phyloP scores from a whole-genome alignment of 2,888 invertebrate species.

The Strigamia maritima region DNA sequence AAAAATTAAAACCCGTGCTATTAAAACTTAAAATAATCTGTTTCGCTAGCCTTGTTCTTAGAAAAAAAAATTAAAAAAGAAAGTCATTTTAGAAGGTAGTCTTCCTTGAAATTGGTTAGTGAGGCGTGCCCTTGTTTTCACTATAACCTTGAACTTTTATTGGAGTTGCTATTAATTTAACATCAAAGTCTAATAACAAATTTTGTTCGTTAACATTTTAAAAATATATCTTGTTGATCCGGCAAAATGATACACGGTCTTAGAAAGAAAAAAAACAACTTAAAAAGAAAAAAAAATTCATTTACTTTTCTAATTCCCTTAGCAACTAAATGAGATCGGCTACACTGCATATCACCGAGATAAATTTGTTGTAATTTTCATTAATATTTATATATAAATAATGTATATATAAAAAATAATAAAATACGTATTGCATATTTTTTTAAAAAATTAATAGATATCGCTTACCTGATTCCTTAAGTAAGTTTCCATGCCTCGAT shows the following conservation, averaged over 20 bases:
- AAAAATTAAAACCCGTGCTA: too few relatives aligned
- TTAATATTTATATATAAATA: background rate
- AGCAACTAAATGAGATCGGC: background rate
- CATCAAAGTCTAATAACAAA: background rate
- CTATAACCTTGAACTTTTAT: background rate
- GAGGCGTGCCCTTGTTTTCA: background rate
- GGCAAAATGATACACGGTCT: background rate
- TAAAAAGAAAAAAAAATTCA: too few relatives aligned
- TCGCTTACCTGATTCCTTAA: background rate
- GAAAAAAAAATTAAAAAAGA: background rate
- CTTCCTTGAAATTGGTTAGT: background rate
- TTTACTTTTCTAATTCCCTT: background rate
- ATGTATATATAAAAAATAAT: too few relatives aligned
- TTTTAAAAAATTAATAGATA: background rate
- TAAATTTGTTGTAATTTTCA: background rate
- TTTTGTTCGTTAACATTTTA: background rate
- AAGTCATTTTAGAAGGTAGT: background rate
- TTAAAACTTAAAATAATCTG: background rate
- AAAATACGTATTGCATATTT: too few relatives aligned
- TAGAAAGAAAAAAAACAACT: too few relatives aligned
- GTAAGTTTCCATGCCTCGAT: background rate
- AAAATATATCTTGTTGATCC: too few relatives aligned
- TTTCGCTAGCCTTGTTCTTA: background rate
- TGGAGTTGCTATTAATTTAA: background rate
- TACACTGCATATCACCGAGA: background rate